Evolutionary conservation across 1,140 invertebrate species (phyloP), one percentile per base, ranked within the genome.

Genomic region (Drosophila jambulina): DNA sequence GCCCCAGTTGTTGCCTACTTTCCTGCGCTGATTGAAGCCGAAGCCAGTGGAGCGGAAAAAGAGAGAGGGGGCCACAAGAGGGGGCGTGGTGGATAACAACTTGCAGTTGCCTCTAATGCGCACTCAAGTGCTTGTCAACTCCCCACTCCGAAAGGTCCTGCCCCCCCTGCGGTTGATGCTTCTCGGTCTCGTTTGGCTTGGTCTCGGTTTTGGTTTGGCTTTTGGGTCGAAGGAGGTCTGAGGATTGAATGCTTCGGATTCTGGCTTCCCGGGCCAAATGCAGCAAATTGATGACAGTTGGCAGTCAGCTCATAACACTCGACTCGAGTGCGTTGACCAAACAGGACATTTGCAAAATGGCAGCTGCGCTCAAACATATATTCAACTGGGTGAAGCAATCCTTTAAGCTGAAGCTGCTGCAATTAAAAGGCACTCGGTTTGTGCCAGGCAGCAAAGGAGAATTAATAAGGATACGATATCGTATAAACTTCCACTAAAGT

Each of bases 61-160:
- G n/a, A 8, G 63, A 23, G 9, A 4, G 7, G 13, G 13, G 29
- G 34, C 2, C 8, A 2, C 15, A 19, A 2, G 15, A n/a, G 54
- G 53, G 43, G 57, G 40, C 13, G n/a, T 57, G 21, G 40, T 21
- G 62, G 74, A 48, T 78, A 78, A 60, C 71, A 75, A 75, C 71
- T 75, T 56, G 71, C 71, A 75, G 71, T 63, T 54, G 79, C 58
- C 61, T 71, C 78, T 88, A 84, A 88, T 87, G 84, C 81, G 74
- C 85, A 78, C 84, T 87, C 80, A 88, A 87, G 85, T 80, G 81
- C 80, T 68, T 80, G 84, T 88, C 85, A 88, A 88, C 80, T 87
- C 38, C 36, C 27, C 25, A 6, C 10, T 17, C 42, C 19, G 15
- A 10, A 27, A 49, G 46, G 46, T 42, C 29, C 17, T 19, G 25